phyloP scores from a whole-genome alignment of 2,888 invertebrate genomes.

The Masnerella sp. region DNA sequence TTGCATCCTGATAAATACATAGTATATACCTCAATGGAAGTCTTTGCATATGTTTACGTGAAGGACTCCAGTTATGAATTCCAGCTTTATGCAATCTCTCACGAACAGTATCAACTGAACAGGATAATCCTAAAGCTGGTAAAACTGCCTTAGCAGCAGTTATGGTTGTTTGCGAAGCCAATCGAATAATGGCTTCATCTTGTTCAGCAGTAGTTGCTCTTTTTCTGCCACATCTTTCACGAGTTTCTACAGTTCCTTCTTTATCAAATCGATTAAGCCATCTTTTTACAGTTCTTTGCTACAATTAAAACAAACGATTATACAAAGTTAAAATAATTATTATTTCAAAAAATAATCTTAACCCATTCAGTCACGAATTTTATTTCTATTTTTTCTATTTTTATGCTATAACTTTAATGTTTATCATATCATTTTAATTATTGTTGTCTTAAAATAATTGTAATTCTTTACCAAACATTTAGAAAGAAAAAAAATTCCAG shows the following conservation, averaged over 20 bases:
- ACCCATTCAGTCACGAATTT: too few relatives aligned
- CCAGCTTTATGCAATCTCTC: slow-evolving; percentile 76
- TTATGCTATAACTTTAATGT: too few relatives aligned
- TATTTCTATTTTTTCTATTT: too few relatives aligned
- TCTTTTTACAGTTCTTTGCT: slow-evolving; percentile 76
- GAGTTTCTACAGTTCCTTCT: slow-evolving; percentile 75
- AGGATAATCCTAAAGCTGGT: slow-evolving; percentile 74
- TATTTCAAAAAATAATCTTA: too few relatives aligned
- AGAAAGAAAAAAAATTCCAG: too few relatives aligned
- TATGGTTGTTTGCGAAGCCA: slow-evolving; percentile 74
- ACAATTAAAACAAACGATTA: too few relatives aligned
- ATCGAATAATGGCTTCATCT: slow-evolving; percentile 74
- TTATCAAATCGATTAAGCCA: slow-evolving; percentile 76
- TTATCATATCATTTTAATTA: too few relatives aligned
- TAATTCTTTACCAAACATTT: too few relatives aligned
- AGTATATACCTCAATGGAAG: slow-evolving; percentile 75
- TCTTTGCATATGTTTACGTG: slow-evolving; percentile 75
- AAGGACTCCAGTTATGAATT: slow-evolving; percentile 76
- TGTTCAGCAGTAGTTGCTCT: slow-evolving; percentile 74
- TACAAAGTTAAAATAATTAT: too few relatives aligned
- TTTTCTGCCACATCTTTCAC: slow-evolving; percentile 75
- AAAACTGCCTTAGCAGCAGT: slow-evolving; percentile 76
- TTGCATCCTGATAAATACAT: too few relatives aligned
- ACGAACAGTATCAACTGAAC: slow-evolving; percentile 75
- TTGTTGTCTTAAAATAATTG: too few relatives aligned